Evolutionary conservation across 2,888 invertebrate species (phyloP), one percentile per base, ranked within the genome.

Genomic region (Ichneumoninae sp.): DNA sequence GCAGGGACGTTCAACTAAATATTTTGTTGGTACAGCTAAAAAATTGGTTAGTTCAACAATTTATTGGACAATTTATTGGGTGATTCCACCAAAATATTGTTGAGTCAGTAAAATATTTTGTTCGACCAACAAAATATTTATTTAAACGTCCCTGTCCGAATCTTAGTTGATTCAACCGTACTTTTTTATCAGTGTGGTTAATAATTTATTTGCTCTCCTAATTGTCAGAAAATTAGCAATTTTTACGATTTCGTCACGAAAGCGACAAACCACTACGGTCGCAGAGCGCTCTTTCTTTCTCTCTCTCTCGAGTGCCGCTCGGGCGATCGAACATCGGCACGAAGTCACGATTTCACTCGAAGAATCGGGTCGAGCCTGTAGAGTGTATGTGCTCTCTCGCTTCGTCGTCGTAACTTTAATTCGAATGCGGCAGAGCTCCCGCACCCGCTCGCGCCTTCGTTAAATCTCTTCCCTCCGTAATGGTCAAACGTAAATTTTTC

Each of bases 341-440:
- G 19, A 33, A 69, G 75, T 81, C 54, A 71, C 81, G 76, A 81
- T 81, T 81, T 81, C 76, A 81, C 71, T 81, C 40, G 76, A 40
- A 44, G 70, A 81, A 81, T 81, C 81, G 81, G 75, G 80, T 74
- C 80, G 80, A 74, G 73, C 10, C 44, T 57, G 40, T 65, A n/a
- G 16, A 7, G 22, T 10, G 65, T 71, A 26, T 76, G 36, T 26
- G 44, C 57, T 75, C 57, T 75, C 33, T 40, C 22, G 52, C 36
- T 52, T 40, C 60, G 66, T 63, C 63, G 47, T 71, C 40, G 44
- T 50, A n/a, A n/a, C 44, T 1, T 47, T n/a, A 30, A 33, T 50
- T 70, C 47, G 19, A 40, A 40, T 33, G 47, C 26, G 13, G 22
- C 22, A 54, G 36, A 30, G 52, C 60, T 60, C 16, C 13, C 44